These are phyloP conservation scores for Syndactyla subalaris DNA, from an alignment of 2,797 vertebrate genomes.

Conservation along the genomic window DNA sequence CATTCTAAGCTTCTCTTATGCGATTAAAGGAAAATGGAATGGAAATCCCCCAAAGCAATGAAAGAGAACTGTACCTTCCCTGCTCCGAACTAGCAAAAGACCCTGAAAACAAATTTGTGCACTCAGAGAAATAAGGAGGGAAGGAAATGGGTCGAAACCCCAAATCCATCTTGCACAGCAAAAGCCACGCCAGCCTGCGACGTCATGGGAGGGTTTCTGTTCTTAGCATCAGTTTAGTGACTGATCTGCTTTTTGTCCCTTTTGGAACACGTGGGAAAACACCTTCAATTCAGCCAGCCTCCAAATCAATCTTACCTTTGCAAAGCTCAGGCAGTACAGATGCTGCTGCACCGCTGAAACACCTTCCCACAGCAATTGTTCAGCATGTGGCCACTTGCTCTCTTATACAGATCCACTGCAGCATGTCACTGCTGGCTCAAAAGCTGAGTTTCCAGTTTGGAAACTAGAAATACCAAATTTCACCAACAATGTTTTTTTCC, in stretches of 20 bases:
- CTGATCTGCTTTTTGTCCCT: not conserved
- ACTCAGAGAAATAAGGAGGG: not conserved
- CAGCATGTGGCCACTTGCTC: not conserved
- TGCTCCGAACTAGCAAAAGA: not conserved
- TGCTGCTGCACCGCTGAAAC: not conserved
- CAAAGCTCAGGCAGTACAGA: not conserved
- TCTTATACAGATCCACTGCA: not conserved
- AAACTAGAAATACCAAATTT: constrained; percentile 4
- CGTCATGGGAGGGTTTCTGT: not conserved
- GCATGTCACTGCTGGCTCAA: not conserved
- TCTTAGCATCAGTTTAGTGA: not conserved
- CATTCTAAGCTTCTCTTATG: constrained; percentile 32
- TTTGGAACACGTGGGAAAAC: not conserved
- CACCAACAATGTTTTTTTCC: not conserved
- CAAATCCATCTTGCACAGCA: not conserved
- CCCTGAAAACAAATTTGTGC: not conserved
- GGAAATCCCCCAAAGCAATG: constrained; percentile 30
- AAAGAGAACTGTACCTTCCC: not conserved
- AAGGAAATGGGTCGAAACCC: not conserved
- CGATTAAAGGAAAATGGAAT: constrained; percentile 48
- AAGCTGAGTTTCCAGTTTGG: not conserved
- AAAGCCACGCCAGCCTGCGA: not conserved
- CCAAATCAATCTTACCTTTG: not conserved
- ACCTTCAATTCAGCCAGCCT: not conserved
- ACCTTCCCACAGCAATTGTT: not conserved